A percentile compares a stretch with the other conserved stretches of the same genome.
phyloP scores from a whole-genome alignment of 2,888 invertebrate genomes.

The Aleiodes alternator region DNA sequence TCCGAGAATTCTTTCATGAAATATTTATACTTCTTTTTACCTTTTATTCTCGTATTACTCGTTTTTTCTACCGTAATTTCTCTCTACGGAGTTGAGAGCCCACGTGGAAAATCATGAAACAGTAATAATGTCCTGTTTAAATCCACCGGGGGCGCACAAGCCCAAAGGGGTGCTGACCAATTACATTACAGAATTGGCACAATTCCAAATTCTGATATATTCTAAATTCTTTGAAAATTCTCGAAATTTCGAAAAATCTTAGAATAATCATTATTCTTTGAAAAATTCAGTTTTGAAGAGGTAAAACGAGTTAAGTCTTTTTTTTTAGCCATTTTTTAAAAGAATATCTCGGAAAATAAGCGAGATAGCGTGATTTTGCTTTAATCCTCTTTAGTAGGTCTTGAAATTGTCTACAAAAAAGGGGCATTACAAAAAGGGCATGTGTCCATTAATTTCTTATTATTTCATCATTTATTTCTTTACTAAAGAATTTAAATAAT shows the following conservation, averaged over 20 bases:
- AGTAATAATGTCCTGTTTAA: conserved; percentile 10
- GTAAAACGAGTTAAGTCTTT: too few relatives aligned
- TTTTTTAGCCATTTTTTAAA: neutral
- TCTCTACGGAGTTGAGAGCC: neutral
- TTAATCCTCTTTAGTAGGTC: too few relatives aligned
- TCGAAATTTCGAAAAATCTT: neutral
- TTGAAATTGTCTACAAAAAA: too few relatives aligned
- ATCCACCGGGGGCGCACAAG: neutral
- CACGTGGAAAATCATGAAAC: neutral
- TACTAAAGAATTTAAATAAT: too few relatives aligned
- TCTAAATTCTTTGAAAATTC: neutral
- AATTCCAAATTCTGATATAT: conserved; percentile 13
- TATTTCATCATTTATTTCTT: too few relatives aligned
- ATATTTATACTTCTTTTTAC: too few relatives aligned
- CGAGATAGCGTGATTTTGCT: too few relatives aligned
- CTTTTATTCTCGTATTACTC: too few relatives aligned
- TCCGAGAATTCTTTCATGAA: neutral
- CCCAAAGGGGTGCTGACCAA: conserved; percentile 20
- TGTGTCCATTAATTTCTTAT: neutral
- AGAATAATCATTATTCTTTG: neutral
- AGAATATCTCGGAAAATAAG: too few relatives aligned
- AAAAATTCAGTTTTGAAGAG: too few relatives aligned
- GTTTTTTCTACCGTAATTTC: neutral
- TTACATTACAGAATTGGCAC: conserved; percentile 35
- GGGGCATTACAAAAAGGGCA: neutral